Percentiles rank a stretch among this genome's conserved stretches.
These are phyloP conservation scores for Caenorhabditis brenneri DNA, from an alignment of 1,140 invertebrate genomes.

Conservation along the genomic window DNA sequence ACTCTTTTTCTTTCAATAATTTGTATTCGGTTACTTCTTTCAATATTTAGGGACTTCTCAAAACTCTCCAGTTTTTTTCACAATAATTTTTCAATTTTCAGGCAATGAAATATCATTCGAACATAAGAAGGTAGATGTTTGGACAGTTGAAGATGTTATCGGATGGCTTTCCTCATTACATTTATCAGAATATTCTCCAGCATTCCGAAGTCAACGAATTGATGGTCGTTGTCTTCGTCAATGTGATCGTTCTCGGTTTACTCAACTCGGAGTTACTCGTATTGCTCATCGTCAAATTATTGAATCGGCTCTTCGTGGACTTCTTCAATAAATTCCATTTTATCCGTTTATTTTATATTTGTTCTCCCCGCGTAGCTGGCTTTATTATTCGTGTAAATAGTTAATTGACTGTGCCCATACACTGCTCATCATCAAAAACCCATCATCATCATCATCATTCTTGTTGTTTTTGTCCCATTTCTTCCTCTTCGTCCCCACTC, in stretches of 20 bases:
- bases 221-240: slow-evolving; percentile 73
- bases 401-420: slow-evolving; percentile 3
- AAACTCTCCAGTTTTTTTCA: too few relatives aligned
- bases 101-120: slow-evolving; percentile 50
- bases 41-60: too few relatives aligned
- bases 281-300: slow-evolving; percentile 75
- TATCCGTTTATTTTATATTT: not conserved
- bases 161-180: slow-evolving; percentile 74
- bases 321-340: slow-evolving; percentile 32
- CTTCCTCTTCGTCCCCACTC: not conserved
- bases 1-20: too few relatives aligned
- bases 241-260: slow-evolving; percentile 74
- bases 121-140: slow-evolving; percentile 72
- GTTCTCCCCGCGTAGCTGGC: slow-evolving; percentile 3
- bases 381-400: slow-evolving; percentile 39
- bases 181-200: slow-evolving; percentile 74
- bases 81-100: slow-evolving; percentile 41
- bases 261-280: slow-evolving; percentile 74
- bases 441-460: not conserved
- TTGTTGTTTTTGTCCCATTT: not conserved
- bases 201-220: slow-evolving; percentile 73
- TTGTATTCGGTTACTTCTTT: too few relatives aligned
- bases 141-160: slow-evolving; percentile 73
- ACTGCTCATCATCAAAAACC: slow-evolving; percentile 19
- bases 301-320: slow-evolving; percentile 66